phyloP scores from a whole-genome alignment of 2,888 invertebrate species.

The Caenorhabditis panamensis region DNA sequence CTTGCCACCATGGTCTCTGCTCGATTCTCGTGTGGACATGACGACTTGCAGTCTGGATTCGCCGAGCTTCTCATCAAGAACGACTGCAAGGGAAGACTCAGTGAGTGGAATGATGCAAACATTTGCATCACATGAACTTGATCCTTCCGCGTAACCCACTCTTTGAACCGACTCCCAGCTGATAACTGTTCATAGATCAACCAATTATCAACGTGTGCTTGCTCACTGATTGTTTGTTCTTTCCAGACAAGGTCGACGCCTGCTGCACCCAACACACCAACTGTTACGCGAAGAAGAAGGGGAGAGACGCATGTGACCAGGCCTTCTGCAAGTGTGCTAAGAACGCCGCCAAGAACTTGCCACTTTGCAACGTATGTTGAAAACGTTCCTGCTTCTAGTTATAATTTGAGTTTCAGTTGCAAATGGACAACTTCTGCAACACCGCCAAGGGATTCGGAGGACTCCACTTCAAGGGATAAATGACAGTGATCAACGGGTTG shows the following conservation, averaged over 20 bases:
- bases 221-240: too few relatives aligned
- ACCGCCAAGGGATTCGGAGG: constrained; percentile 60
- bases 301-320: constrained; percentile 45
- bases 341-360: constrained; percentile 39
- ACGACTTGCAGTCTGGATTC: constrained; percentile 43
- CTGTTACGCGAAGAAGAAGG: constrained; percentile 52
- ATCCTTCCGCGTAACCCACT: too few relatives aligned
- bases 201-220: too few relatives aligned
- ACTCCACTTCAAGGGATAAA: constrained; percentile 54
- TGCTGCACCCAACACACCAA: constrained; percentile 54
- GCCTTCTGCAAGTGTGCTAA: constrained; percentile 57
- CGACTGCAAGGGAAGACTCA: constrained; percentile 61
- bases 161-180: too few relatives aligned
- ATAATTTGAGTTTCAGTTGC: constrained; percentile 37
- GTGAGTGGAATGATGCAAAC: constrained; percentile 22
- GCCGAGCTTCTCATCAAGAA: constrained; percentile 56
- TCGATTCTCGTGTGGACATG: constrained; percentile 58
- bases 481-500: neutral
- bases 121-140: too few relatives aligned
- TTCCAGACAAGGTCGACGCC: constrained; percentile 52
- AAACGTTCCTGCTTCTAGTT: neutral
- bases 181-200: too few relatives aligned
- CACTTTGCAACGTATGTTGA: constrained; percentile 50
- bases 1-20: constrained; percentile 45
- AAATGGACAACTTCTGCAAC: constrained; percentile 60